phyloP scores from a whole-genome alignment of 2,888 invertebrate genomes.

The Lordiphosa fenestrarum region DNA sequence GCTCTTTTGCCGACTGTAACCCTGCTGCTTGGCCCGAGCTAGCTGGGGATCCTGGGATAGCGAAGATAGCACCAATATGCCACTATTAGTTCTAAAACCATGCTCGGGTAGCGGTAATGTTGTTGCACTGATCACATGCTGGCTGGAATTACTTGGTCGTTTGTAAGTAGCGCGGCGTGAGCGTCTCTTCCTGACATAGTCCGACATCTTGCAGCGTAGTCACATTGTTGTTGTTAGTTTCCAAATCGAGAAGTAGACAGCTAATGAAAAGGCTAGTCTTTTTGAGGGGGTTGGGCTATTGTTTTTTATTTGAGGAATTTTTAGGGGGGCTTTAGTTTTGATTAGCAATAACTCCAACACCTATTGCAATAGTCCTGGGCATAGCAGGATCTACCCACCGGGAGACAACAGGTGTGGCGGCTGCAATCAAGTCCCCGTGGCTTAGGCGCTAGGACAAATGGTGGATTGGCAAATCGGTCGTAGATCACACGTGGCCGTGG shows the following conservation, averaged over 20 bases:
- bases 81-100: background rate
- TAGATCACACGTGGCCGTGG: conserved; percentile 9
- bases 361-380: conserved; percentile 7
- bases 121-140: background rate
- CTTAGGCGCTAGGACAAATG: conserved; percentile 42
- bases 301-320: background rate
- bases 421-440: conserved; percentile 4
- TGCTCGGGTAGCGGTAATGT: background rate
- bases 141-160: background rate
- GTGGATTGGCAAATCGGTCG: conserved; percentile 51
- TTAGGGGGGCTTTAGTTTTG: background rate
- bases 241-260: conserved; percentile 10
- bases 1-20: background rate
- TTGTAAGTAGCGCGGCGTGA: conserved; percentile 1
- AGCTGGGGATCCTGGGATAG: conserved; percentile 8
- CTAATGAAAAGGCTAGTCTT: conserved; percentile 10
- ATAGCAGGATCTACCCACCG: conserved; percentile 10
- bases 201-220: conserved; percentile 31
- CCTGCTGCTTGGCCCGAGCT: conserved; percentile 19
- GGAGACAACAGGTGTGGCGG: conserved; percentile 5
- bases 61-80: conserved; percentile 13
- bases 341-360: conserved; percentile 9
- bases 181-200: conserved; percentile 21
- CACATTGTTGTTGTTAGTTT: conserved; percentile 13
- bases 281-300: background rate